Base-by-base conservation (phyloP, 2,888 invertebrate genomes). In the Ornithoptera alexandrae region DNA sequence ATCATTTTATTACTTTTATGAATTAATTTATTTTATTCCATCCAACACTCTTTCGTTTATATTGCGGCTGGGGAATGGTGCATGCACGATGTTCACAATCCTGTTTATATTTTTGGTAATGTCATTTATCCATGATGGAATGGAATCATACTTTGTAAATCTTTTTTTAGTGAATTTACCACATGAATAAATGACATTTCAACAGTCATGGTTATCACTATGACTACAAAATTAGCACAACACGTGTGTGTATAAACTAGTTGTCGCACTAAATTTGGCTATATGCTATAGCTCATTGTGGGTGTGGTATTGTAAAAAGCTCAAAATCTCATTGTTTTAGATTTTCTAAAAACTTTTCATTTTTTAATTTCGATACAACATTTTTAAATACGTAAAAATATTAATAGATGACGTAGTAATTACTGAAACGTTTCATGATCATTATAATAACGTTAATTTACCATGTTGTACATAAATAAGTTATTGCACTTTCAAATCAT, bases 41-140 rank as follows among this genome's bases (percentile, higher is more conserved):
- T 92, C 88, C 89, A 86, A 88, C 88, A 91, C 86, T 87, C 87
- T 85, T 87, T 86, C 84, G 79, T 89, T 88, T 84, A 79, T 82
- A 89, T 84, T 86, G 91, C 91, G 91, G 92, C 92, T 92, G 92
- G 91, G 90, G 91, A 92, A 92, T 92, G 92, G 85, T 88, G 92
- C 92, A 92, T 92, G 92, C 77, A 63, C 62, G 72, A 72, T 69
- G 66, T 65, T 70, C 63, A 71, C 69, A 65, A 62, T 72, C 70
- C 67, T 72, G 60, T 65, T 70, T 62, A 15, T 12, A 46, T 67
- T 56, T 63, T 68, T 71, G 73, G 82, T 74, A 46, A 82, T 86
- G 83, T 73, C 82, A 80, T 84, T 81, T 83, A 63, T 59, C 20
- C 20, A 24, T 30, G 53, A 24, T 53, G 22, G 6, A 58, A 58